These are phyloP conservation scores for Eubucco bourcierii DNA, from an alignment of 2,113 vertebrate genomes.

Conservation along the genomic window DNA sequence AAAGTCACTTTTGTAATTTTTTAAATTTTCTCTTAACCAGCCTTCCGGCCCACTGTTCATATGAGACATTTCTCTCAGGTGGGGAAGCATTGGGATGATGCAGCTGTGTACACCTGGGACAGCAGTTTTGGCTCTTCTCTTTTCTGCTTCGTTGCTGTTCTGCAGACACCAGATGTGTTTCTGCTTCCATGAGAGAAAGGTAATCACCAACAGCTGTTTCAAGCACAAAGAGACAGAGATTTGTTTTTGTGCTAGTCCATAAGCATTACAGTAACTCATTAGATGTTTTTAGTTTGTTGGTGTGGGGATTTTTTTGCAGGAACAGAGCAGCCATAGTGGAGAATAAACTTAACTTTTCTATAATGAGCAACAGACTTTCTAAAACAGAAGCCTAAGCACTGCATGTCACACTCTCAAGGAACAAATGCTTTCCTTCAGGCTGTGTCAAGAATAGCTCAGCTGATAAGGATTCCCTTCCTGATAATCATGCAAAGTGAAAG, in stretches of 20 bases:
- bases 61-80: not conserved
- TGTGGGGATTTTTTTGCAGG: not conserved
- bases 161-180: constrained; percentile 43
- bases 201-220: constrained; percentile 55
- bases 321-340: not conserved
- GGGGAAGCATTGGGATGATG: not conserved
- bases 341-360: not conserved
- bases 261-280: not conserved
- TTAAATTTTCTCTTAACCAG: not conserved
- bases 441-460: not conserved
- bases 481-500: not conserved
- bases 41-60: not conserved
- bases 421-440: not conserved
- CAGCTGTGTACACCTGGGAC: not conserved
- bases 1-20: not conserved
- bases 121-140: not conserved
- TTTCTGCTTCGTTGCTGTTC: not conserved
- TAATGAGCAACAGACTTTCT: constrained; percentile 6
- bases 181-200: constrained; percentile 22
- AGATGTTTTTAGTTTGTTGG: not conserved
- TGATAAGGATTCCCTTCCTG: not conserved
- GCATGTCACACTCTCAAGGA: not conserved
- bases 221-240: not conserved
- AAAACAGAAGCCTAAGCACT: not conserved
- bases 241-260: constrained; percentile 1